Base-by-base conservation (phyloP, 2,888 invertebrate genomes). In the Drosophila siamana region DNA sequence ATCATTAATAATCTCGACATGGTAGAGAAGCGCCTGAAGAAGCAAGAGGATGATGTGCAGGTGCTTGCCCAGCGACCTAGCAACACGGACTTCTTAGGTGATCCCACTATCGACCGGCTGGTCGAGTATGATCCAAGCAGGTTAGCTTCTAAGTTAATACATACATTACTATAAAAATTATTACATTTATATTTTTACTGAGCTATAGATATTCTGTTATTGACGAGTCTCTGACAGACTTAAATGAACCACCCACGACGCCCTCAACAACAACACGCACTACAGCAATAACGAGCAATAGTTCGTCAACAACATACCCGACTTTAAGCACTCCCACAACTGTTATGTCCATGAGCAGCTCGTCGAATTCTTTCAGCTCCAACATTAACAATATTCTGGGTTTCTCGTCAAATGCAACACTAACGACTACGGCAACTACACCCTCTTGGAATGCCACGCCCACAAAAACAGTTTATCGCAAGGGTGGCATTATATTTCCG, bases 401-500 rank as follows among this genome's bases (percentile, higher is more conserved):
- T 1, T 40, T 57, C 6, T 44, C 59, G 22, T 19, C 51, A 0
- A 79, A 77, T 13, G 16, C 48, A 8, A 64, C 78, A 2, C 22
- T 63, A 0, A 40, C 62, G n/a, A 60, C 76, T 9, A 43, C 76
- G 1, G 44, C 68, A 11, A 72, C 73, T 11, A 52, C 77, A 2
- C 57, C 75, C 0, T 41, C 78, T 2, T 68, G 68, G 52, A 84
- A 77, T 26, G 59, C 81, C 4, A 80, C 85, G 11, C 89, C 91
- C 30, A 91, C 91, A 2, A 92, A 93, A 75, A 90, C 93, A 1
- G 86, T 92, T 4, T 92, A 92, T 65, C 94, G 96, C 74, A 97
- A 96, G 92, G 96, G 96, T 38, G 96, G 96, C 65, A 95, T 97
- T 84, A 97, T 97, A 91, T 97, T 97, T 93, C 97, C 97, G 8